A percentile compares a stretch with the other conserved stretches of the same genome.
These are phyloP conservation scores for Drosophila cognata DNA, from an alignment of 2,888 invertebrate genomes.

Conservation along the genomic window DNA sequence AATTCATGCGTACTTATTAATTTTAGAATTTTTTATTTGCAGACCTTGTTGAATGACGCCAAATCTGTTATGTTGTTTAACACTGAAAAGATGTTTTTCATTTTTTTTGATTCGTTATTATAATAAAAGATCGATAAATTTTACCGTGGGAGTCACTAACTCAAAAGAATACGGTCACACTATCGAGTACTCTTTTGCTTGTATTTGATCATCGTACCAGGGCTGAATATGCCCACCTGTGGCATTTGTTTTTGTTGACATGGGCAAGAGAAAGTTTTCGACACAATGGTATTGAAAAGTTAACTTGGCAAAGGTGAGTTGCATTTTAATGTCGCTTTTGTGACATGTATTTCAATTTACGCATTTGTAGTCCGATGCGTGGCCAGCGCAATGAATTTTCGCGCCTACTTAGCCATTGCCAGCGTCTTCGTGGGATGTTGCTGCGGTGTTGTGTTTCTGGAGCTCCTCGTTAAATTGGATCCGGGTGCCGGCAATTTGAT, in stretches of 20 bases:
- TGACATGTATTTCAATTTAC: neutral
- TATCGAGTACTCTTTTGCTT: neutral
- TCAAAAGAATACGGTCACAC: neutral
- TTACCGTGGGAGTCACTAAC: neutral
- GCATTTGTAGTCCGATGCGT: slow-evolving; percentile 19
- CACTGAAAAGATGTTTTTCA: neutral
- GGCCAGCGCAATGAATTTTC: slow-evolving; percentile 83
- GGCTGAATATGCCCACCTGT: slow-evolving; percentile 38
- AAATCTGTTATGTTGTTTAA: neutral
- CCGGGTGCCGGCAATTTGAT: slow-evolving; percentile 97
- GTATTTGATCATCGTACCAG: slow-evolving; percentile 12
- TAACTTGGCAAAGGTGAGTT: slow-evolving; percentile 27
- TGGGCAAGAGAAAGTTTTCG: slow-evolving; percentile 43
- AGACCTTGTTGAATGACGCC: neutral
- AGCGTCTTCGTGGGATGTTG: slow-evolving; percentile 95
- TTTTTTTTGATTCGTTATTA: neutral
- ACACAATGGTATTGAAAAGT: slow-evolving; percentile 1
- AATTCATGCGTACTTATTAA: neutral
- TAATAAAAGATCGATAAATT: neutral
- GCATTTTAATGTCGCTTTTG: neutral
- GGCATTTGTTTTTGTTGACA: slow-evolving; percentile 43
- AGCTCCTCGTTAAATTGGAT: slow-evolving; percentile 93
- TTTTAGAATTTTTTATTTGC: neutral
- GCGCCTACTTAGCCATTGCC: slow-evolving; percentile 88
- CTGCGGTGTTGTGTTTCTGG: slow-evolving; percentile 94